Conservation (phyloP, 1,140 invertebrate genomes). For the Brachionus koreanus region DNA sequence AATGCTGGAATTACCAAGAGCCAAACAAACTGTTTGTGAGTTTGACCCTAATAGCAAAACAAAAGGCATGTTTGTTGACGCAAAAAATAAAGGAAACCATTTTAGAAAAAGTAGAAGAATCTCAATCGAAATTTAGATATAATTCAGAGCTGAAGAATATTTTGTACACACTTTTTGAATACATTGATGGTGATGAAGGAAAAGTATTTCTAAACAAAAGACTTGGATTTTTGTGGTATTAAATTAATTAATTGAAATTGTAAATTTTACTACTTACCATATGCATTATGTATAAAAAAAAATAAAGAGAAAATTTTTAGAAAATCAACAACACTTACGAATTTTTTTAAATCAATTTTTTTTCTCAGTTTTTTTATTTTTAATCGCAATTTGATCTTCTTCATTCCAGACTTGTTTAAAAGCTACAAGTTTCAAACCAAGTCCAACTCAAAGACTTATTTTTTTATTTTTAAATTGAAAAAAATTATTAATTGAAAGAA, state of each 20-base stretch:
- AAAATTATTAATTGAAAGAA: no score
- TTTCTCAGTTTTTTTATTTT: no score
- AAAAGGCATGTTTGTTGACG: background rate
- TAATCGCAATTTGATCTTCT: no score
- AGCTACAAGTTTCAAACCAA: no score
- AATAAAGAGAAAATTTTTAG: background rate
- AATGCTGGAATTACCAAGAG: conserved; percentile 16
- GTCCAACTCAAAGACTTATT: no score
- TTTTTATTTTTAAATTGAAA: no score
- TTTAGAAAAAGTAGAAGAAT: conserved; percentile 23
- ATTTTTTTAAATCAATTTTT: no score
- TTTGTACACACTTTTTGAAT: conserved; percentile 32
- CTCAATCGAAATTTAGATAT: conserved; percentile 34
- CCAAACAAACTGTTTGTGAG: conserved; percentile 26
- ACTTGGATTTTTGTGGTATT: conserved; percentile 38
- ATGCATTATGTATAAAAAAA: background rate
- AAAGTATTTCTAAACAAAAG: conserved; percentile 37
- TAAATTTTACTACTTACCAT: background rate
- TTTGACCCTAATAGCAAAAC: conserved; percentile 12
- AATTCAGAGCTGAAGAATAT: conserved; percentile 32
- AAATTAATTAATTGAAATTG: background rate
- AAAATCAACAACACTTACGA: background rate
- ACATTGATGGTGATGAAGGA: conserved; percentile 31
- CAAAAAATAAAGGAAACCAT: conserved; percentile 3
- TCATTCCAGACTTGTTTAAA: no score